phyloP scores from a whole-genome alignment of 2,797 vertebrate genomes.

The Nannoperca australis region DNA sequence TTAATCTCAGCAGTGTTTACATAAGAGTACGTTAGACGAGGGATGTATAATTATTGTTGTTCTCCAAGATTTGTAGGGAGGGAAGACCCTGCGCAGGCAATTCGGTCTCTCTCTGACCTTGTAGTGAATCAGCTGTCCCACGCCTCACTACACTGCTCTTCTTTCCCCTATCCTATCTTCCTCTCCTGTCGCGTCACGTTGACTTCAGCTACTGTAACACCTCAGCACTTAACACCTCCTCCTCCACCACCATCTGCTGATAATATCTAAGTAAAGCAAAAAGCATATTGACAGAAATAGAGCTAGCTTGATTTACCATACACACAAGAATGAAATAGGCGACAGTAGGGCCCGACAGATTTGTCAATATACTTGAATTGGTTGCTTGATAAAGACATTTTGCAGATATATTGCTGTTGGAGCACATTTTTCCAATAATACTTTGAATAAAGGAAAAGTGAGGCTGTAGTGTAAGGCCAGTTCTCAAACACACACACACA shows the following conservation, averaged over 20 bases:
- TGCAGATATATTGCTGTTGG: neutral
- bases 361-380: neutral
- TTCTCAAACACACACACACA: too few relatives aligned
- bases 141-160: constrained; percentile 28
- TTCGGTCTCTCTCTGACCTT: constrained; percentile 24
- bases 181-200: constrained; percentile 32
- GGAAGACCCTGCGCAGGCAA: constrained; percentile 8
- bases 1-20: constrained; percentile 29
- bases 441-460: neutral
- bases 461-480: neutral
- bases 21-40: constrained; percentile 3
- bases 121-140: constrained; percentile 6
- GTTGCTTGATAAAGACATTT: constrained; percentile 7
- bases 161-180: constrained; percentile 7
- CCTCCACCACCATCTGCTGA: constrained; percentile 36
- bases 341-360: constrained; percentile 9
- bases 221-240: constrained; percentile 49
- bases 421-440: neutral
- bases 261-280: constrained; percentile 39
- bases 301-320: constrained; percentile 24
- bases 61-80: neutral
- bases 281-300: constrained; percentile 47
- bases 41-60: constrained; percentile 29
- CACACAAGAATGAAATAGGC: constrained; percentile 21
- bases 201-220: constrained; percentile 48